Conservation (phyloP, 2,888 invertebrate genomes). For the Resseliella maxima region DNA sequence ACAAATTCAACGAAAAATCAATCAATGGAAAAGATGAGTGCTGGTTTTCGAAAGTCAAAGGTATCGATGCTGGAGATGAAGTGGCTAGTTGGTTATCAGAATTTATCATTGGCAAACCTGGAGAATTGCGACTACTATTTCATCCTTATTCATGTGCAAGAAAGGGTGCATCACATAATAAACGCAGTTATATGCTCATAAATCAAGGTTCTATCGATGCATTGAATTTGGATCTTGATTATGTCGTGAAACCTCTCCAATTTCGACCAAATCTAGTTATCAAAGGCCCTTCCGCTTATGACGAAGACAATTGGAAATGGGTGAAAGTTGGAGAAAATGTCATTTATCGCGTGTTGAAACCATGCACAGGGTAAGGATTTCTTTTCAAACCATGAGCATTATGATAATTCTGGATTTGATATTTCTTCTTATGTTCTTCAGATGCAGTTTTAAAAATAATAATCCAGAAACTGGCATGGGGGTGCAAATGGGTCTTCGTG, state of each 20-base stretch:
- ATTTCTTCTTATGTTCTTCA: too few relatives aligned
- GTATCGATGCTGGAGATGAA: slow-evolving; percentile 79
- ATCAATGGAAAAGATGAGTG: slow-evolving; percentile 66
- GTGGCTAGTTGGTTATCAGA: slow-evolving; percentile 78
- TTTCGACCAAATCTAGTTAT: slow-evolving; percentile 81
- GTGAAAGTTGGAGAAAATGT: too few relatives aligned
- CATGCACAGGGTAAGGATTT: too few relatives aligned
- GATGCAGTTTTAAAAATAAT: too few relatives aligned
- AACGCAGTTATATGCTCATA: slow-evolving; percentile 59
- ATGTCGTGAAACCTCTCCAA: slow-evolving; percentile 69
- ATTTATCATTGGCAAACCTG: slow-evolving; percentile 69
- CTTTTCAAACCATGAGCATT: too few relatives aligned
- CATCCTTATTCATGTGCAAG: slow-evolving; percentile 68
- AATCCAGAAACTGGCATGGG: too few relatives aligned
- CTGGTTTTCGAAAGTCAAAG: slow-evolving; percentile 70
- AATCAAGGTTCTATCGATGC: slow-evolving; percentile 69
- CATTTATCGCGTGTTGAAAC: too few relatives aligned
- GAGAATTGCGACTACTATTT: too few relatives aligned
- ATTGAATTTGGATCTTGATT: slow-evolving; percentile 72
- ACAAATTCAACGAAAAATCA: slow-evolving; percentile 66
- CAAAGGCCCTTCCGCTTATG: too few relatives aligned
- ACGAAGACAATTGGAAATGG: too few relatives aligned
- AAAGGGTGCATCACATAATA: slow-evolving; percentile 61
- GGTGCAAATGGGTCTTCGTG: too few relatives aligned
- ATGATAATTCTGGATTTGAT: too few relatives aligned